A percentile compares a stretch with the other conserved stretches of the same genome.
Evolutionary conservation across 2,797 vertebrate species (phyloP).

Genomic region (Yasuhikotakia modesta): DNA sequence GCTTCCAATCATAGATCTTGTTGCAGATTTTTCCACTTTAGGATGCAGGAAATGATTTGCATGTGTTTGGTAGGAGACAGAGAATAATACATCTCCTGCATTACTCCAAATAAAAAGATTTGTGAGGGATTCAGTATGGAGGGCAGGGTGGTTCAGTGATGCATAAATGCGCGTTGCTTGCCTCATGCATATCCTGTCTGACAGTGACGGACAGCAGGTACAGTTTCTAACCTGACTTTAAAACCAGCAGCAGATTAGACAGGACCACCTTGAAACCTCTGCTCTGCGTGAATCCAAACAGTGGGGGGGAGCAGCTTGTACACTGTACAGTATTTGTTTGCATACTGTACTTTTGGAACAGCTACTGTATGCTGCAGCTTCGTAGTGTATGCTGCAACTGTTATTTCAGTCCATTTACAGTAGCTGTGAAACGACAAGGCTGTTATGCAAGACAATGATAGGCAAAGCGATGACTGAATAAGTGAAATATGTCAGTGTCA

Average conservation of each 20-base stretch:
- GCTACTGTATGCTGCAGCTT: not conserved
- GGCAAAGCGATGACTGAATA: not conserved
- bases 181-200: slow-evolving; percentile 35
- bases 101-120: slow-evolving; percentile 5
- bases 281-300: slow-evolving; percentile 27
- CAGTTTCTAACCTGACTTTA: slow-evolving; percentile 32
- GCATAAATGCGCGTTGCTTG: slow-evolving; percentile 23
- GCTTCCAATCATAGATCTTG: not conserved
- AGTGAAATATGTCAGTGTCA: too few species aligned
- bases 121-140: not conserved
- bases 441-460: not conserved
- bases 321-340: not conserved
- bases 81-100: not conserved
- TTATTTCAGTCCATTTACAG: not conserved
- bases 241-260: slow-evolving; percentile 46
- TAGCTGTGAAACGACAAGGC: not conserved
- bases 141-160: slow-evolving; percentile 32
- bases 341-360: not conserved
- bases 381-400: not conserved
- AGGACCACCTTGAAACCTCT: slow-evolving; percentile 44
- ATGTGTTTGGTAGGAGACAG: slow-evolving; percentile 17
- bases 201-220: slow-evolving; percentile 55
- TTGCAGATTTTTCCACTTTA: not conserved
- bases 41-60: not conserved
- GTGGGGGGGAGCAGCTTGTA: slow-evolving; percentile 1